Base-by-base conservation (phyloP, 1,140 invertebrate genomes). In the Lysiphlebus fabarum region DNA sequence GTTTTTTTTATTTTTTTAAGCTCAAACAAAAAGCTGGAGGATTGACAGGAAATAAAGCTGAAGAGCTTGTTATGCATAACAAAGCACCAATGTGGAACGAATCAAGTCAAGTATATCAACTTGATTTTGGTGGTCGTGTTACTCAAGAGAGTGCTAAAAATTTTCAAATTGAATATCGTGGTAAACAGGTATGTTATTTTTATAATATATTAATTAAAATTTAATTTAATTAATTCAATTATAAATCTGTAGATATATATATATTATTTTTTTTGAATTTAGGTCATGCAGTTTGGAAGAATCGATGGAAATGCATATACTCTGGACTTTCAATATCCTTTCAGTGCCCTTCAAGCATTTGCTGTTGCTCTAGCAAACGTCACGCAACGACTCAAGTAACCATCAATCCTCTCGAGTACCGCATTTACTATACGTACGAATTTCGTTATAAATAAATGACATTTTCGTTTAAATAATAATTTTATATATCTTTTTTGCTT, bases 71-170 rank as follows among this genome's bases (percentile, higher is more conserved):
- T 12, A 95, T 99, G 92, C 92, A 98, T 75, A 99, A 99, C 77
- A 99, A 99, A 79, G 95, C 96, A 41, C 97, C 97, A 5, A 92
- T 99, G 86, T 99, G 97, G 97, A 99, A 99, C 79, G 97, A 99
- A 78, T 92, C 93, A 72, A 96, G 92, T 73, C 96, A 99, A 78
- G 97, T 99, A 6, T 99, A 99, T 81, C 97, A 99, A 72, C 82
- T 99, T 12, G 97, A 99, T 80, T 99, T 99, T 82, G 96, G 96
- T n/a, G 97, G 96, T 10, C 82, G 97, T 67, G 97, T 99, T 26
- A 99, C 96, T 1, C 96, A 99, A 75, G 97, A 99, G 76, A 98
- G 96, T 5, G 97, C 97, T 2, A 99, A 99, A 79, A 99, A 99
- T 81, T 99, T 99, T 76, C 97, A 99, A 81, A 98, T 99, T 55